Evolutionary conservation across 2,797 vertebrate species (phyloP), one percentile per base, ranked within the genome.

Genomic region (Eurystomus glaucurus): DNA sequence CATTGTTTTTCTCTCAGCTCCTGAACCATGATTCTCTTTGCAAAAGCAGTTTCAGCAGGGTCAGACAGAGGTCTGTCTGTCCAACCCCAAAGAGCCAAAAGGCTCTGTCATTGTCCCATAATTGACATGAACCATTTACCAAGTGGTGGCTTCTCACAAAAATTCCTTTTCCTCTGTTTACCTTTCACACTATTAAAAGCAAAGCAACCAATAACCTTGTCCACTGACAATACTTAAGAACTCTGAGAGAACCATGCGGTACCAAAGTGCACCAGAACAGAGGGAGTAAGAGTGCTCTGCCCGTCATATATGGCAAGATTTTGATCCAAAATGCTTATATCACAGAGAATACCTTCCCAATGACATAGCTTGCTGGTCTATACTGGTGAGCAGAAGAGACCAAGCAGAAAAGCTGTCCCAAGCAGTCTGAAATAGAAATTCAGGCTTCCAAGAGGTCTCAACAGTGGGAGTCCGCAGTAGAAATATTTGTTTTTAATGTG

Each of bases 1-100:
- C 23, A 48, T 10, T 93, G 55, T 91, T 93, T 66, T 70, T 64
- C 39, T 83, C 77, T 91, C 48, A 58, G 87, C 71, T 95, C 69
- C 94, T 78, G 82, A 83, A 80, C 39, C 51, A 52, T 43, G 50
- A 71, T 18, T 72, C 4, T 50, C 33, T 79, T n/a, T 28, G 25
- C 85, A 76, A 64, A 94, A 84, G 48, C 50, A 85, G 41, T 70
- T 93, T 80, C 69, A 66, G 46, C 66, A 91, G 70, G 62, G 54
- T 85, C 61, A 75, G 55, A 43, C 19, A 54, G 72, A 87, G 35
- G 17, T 23, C 64, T 21, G 17, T 23, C 64, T 21, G 21, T 39
- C 25, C 0, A 0, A 33, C 20, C 4, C 68, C 43, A 41, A 69
- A 60, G 64, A 69, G 62, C 28, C 84, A 76, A 64, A 85, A 76